phyloP scores from a whole-genome alignment of 2,797 vertebrate species.

The Pseudochaenichthys georgianus region DNA sequence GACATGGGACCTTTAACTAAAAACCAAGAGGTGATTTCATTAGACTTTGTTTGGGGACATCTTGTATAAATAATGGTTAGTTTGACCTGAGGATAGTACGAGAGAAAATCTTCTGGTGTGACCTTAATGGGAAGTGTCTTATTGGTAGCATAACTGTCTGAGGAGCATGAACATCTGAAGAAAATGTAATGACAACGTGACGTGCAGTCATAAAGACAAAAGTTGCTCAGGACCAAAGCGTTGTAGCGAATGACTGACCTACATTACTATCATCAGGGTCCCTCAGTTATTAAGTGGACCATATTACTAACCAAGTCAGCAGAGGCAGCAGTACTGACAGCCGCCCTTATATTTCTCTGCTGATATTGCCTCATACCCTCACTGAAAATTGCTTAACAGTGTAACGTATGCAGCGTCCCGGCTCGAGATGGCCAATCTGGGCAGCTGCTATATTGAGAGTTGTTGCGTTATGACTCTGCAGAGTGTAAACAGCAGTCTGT shows the following conservation, averaged over 20 bases:
- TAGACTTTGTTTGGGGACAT: neutral
- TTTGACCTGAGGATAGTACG: neutral
- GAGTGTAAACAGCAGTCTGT: slow-evolving; percentile 64
- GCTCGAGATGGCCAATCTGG: slow-evolving; percentile 67
- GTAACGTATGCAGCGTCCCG: slow-evolving; percentile 52
- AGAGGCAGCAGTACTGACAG: slow-evolving; percentile 50
- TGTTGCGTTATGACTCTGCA: slow-evolving; percentile 61
- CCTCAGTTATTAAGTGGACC: neutral
- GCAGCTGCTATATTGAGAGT: slow-evolving; percentile 67
- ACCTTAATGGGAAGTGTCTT: neutral
- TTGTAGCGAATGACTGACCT: neutral
- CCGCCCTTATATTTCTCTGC: slow-evolving; percentile 32
- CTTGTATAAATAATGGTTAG: neutral
- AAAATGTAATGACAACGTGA: slow-evolving; percentile 4
- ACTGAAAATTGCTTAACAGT: slow-evolving; percentile 72
- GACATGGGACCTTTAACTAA: too few species aligned
- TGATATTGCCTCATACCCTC: slow-evolving; percentile 36
- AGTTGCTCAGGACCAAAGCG: neutral
- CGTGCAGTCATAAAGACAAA: neutral
- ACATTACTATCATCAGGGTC: slow-evolving; percentile 8
- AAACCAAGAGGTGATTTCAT: too few species aligned
- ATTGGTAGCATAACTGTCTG: neutral
- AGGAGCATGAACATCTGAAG: neutral
- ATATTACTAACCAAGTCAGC: slow-evolving; percentile 20
- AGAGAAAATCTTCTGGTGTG: neutral